Base-by-base conservation (phyloP, 2,113 vertebrate genomes). In the Synodontis membranacea region DNA sequence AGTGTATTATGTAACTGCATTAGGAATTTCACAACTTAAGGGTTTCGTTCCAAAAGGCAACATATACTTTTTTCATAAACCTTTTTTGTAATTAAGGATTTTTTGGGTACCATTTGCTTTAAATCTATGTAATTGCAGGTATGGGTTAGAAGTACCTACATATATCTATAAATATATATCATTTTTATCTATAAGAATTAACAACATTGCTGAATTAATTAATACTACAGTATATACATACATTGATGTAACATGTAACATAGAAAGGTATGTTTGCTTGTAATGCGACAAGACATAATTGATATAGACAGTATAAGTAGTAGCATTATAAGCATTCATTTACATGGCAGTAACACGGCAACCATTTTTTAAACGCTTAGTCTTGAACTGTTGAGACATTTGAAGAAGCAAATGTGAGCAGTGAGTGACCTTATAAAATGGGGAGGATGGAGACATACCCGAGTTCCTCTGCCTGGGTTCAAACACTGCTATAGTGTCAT, bases 401-500 rank as follows among this genome's bases (percentile, higher is more conserved):
- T 44, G 39, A 78, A 50, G 48, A 78, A 50, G 46, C 14, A 19
- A 78, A 52, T 34, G 28, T 52, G 6, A 50, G 17, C 5, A 52
- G 4, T 52, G 14, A 34, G 6, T 52, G 46, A 6, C 46, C 39
- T n/a, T n/a, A 46, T 84, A 34, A 54, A 42, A 48, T 62, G 37
- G 17, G 31, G 10, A 52, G 9, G 39, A 82, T 60, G 86, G 0
- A 0, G 1, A 74, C 84, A 60, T 93, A 98, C 98, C 98, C 94
- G 97, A 95, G 92, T 98, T 98, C 88, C 1, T 92, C 90, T 95
- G 92, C 7, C 72, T 39, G 48, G 82, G 89, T 90, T 98, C 97
- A 92, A 95, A 98, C 85, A 99, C 88, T 3, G 93, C 92, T 87
- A 99, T 94, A 83, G 96, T 95, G 91, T 97, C 95, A 92, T 99